Evolutionary conservation across 2,888 invertebrate genomes (phyloP), one percentile per base, ranked within the genome.

Genomic region (Globia sparganii): DNA sequence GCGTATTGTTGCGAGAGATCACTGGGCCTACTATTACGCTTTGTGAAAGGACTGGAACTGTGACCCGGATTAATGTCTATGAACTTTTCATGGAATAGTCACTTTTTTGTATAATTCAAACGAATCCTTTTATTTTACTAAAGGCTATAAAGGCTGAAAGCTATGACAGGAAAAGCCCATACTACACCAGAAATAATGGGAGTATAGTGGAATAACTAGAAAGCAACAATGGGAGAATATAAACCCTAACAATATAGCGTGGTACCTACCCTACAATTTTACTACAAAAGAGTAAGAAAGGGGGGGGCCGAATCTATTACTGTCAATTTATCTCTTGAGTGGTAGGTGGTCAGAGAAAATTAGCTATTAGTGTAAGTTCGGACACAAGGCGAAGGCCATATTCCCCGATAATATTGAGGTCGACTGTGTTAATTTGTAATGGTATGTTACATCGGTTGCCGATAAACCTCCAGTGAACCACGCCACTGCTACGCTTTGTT

Each of bases 371-470:
- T 90, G 90, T 87, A 84, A 80, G 89, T 86, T 87, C 80, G 86
- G 87, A 89, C 89, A 82, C 85, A 83, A 88, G 89, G 87, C 88
- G 80, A 89, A 88, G 88, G 89, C 90, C 66, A 87, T 89, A 91
- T 91, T 91, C 89, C 85, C 86, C 89, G 90, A 92, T 92, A 90
- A 91, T 92, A 92, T 91, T 91, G 93, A 90, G 91, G 91, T 91
- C 89, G 87, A 87, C 84, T 87, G 91, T 92, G 94, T 93, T 94
- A 94, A 94, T 93, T 93, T 93, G 92, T 91, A 88, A 92, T 91
- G 91, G 90, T 91, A 92, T 91, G 92, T 91, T 90, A 92, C 91
- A 89, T 89, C 81, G 90, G 91, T 90, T 89, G 89, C 92, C 94
- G 93, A 94, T 94, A 94, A 94, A 93, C 91, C 91, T 83, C 43